A percentile compares a stretch with the other conserved stretches of the same genome.
Conservation (phyloP, 2,113 vertebrate genomes). For the Thamnophis sirtalis region DNA sequence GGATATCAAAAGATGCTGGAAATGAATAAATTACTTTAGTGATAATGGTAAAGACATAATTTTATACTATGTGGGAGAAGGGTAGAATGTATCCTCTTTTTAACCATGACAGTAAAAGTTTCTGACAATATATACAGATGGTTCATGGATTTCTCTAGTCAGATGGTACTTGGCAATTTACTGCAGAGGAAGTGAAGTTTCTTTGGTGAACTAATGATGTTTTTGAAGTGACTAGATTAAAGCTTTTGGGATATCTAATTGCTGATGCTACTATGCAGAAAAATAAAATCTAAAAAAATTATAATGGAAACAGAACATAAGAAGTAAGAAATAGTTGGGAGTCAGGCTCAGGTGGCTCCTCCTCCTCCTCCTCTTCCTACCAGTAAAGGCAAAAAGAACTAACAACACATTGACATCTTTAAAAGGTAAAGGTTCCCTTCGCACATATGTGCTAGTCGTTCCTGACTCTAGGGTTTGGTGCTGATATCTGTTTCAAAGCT, state of each 20-base stretch:
- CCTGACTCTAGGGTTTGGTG: too few species aligned
- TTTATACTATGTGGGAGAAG: not conserved
- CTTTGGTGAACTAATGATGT: not conserved
- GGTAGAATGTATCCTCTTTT: not conserved
- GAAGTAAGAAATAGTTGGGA: not conserved
- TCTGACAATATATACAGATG: not conserved
- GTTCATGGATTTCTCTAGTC: not conserved
- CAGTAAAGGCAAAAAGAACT: not conserved
- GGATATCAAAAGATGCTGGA: not conserved
- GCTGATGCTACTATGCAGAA: not conserved
- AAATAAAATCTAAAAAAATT: not conserved
- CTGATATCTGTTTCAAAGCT: too few species aligned
- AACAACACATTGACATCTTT: not conserved
- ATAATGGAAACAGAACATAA: not conserved
- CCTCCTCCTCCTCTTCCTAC: too few species aligned
- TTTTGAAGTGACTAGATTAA: not conserved
- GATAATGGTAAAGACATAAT: not conserved
- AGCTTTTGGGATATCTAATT: not conserved
- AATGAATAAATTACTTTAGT: not conserved
- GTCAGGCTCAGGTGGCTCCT: not conserved
- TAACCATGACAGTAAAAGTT: not conserved
- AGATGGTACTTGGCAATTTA: not conserved
- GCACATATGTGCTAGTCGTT: too few species aligned
- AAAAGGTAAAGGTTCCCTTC: too few species aligned
- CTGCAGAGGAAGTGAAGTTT: not conserved